phyloP scores from a whole-genome alignment of 2,113 vertebrate species.

The Chloebia gouldiae region DNA sequence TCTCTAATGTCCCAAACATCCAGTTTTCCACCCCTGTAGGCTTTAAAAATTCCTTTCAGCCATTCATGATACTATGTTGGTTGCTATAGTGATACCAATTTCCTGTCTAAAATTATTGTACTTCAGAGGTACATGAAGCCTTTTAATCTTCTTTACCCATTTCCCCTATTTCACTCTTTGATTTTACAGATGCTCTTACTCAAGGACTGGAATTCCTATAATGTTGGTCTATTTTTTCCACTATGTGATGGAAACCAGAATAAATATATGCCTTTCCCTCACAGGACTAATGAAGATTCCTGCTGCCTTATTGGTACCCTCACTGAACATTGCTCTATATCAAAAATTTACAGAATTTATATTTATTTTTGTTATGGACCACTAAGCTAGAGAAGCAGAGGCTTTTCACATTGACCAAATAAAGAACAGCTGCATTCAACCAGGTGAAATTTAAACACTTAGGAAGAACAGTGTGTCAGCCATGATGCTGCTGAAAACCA shows the following conservation, averaged over 20 bases:
- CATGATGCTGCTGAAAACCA: background rate
- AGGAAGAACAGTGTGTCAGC: background rate
- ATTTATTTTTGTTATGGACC: background rate
- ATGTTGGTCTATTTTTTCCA: background rate
- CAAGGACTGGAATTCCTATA: background rate
- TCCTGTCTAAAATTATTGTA: conserved; percentile 9
- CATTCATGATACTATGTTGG: background rate
- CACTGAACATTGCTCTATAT: background rate
- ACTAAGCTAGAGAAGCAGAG: background rate
- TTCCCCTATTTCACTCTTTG: background rate
- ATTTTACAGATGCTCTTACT: conserved; percentile 1
- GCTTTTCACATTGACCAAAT: background rate
- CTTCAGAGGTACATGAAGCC: background rate
- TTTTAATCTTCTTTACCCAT: background rate
- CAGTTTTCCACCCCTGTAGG: background rate
- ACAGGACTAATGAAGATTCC: background rate
- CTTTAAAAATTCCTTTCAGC: background rate
- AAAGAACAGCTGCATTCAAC: background rate
- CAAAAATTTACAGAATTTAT: background rate
- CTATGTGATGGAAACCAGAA: background rate
- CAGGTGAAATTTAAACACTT: background rate
- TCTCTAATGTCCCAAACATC: background rate
- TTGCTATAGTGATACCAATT: conserved; percentile 63
- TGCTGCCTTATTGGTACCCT: background rate
- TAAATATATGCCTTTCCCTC: background rate